A percentile compares a stretch with the other conserved stretches of the same genome.
Conservation (phyloP, 2,888 invertebrate species). For the Synanthedon vespiformis region DNA sequence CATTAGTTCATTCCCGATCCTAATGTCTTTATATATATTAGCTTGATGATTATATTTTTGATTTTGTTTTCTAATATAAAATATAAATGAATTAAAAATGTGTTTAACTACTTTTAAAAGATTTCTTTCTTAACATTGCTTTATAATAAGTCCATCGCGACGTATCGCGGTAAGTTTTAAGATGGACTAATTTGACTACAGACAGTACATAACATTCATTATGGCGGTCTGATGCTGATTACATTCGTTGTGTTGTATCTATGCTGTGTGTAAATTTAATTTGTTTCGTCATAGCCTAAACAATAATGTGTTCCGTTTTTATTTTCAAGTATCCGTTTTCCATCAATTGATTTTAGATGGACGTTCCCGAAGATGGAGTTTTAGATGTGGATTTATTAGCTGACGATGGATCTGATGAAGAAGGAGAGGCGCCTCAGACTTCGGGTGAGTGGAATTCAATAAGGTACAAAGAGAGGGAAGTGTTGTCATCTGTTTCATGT, state of each 20-base stretch:
- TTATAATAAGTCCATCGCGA: conserved; percentile 52
- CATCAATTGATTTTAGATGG: conserved; percentile 45
- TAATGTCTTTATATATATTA: neutral
- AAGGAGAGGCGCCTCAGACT: conserved; percentile 74
- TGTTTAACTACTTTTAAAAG: conserved; percentile 30
- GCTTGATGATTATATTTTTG: neutral
- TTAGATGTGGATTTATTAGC: conserved; percentile 80
- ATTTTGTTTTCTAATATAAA: conserved; percentile 19
- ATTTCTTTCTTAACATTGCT: conserved; percentile 38
- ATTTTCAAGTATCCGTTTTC: conserved; percentile 2
- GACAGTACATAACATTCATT: conserved; percentile 59
- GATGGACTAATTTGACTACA: conserved; percentile 26
- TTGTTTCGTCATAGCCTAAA: conserved; percentile 28
- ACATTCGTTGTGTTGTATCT: conserved; percentile 25
- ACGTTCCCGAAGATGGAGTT: conserved; percentile 60
- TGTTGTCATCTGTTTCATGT: neutral
- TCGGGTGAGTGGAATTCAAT: conserved; percentile 53
- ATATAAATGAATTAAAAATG: conserved; percentile 33
- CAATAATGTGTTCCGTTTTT: neutral
- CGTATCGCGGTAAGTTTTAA: conserved; percentile 56
- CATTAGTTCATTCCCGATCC: neutral
- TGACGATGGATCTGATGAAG: conserved; percentile 80
- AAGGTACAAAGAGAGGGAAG: neutral
- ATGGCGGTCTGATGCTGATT: conserved; percentile 65
- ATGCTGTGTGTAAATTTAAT: conserved; percentile 38